phyloP scores from a whole-genome alignment of 2,113 vertebrate genomes.

The Octodon degus region DNA sequence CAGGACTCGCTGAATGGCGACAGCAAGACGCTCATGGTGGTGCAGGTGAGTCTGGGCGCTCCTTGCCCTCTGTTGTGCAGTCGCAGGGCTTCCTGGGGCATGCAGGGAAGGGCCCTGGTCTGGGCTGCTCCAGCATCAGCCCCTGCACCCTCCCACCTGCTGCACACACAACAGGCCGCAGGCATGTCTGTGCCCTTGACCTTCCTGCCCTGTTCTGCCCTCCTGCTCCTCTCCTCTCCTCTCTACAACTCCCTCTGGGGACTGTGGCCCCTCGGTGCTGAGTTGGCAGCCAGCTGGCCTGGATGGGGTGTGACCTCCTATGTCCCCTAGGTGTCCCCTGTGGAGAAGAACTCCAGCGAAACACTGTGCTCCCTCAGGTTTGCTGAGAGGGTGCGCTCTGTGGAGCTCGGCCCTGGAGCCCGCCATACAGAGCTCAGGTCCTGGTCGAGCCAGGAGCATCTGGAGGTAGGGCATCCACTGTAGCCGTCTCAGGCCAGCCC shows the following conservation, averaged over 20 bases:
- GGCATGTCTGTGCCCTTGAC: not conserved
- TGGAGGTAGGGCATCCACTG: slow-evolving; percentile 87
- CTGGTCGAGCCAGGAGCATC: slow-evolving; percentile 93
- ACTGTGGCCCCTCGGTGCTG: not conserved
- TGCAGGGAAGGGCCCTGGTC: not conserved
- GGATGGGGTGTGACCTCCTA: not conserved
- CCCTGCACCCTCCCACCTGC: accelerated
- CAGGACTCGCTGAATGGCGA: slow-evolving; percentile 97
- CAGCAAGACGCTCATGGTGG: slow-evolving; percentile 99
- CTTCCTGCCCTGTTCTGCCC: no score
- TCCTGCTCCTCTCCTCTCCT: not conserved
- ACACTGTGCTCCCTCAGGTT: slow-evolving; percentile 97
- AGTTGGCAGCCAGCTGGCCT: not conserved
- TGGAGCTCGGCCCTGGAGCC: slow-evolving; percentile 90
- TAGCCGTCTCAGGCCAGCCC: accelerated
- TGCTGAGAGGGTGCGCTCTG: slow-evolving; percentile 93
- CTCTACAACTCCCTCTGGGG: not conserved
- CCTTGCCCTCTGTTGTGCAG: not conserved
- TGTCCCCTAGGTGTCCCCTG: slow-evolving; percentile 91
- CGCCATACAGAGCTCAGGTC: slow-evolving; percentile 89
- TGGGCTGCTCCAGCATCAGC: not conserved
- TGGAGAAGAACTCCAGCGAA: slow-evolving; percentile 92
- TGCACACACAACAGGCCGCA: not conserved
- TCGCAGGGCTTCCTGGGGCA: not conserved
- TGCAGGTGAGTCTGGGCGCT: slow-evolving; percentile 89